phyloP scores from a whole-genome alignment of 92 coral and sea anemone genomes.

The Metridium senile region DNA sequence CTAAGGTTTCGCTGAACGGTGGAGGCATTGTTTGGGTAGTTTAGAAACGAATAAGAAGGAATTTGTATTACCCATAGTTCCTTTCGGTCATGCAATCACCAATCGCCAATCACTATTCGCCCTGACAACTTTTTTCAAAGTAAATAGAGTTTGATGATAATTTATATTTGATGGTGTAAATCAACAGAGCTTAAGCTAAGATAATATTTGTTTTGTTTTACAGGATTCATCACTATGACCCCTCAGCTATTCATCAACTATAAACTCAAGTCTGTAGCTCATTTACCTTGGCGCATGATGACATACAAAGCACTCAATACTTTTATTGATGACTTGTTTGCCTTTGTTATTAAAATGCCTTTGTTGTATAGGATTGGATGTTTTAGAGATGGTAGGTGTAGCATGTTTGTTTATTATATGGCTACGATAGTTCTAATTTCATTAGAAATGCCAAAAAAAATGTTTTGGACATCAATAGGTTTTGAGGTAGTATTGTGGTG shows the following conservation, averaged over 20 bases:
- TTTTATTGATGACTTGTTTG: slow-evolving; percentile 96
- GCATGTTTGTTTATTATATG: neutral
- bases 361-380: slow-evolving; percentile 94
- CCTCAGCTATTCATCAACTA: slow-evolving; percentile 97
- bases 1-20: too few species aligned
- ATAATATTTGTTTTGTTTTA: neutral
- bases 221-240: slow-evolving; percentile 98
- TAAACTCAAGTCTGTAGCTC: slow-evolving; percentile 97
- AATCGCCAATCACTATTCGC: too few species aligned
- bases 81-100: too few species aligned
- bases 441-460: too few species aligned
- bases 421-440: too few species aligned
- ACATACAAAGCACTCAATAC: slow-evolving; percentile 98
- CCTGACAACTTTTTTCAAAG: too few species aligned
- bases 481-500: too few species aligned
- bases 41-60: too few species aligned
- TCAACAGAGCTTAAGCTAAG: neutral
- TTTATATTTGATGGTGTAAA: too few species aligned
- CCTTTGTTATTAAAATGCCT: slow-evolving; percentile 99
- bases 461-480: neutral
- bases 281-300: slow-evolving; percentile 99
- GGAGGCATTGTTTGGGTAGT: too few species aligned
- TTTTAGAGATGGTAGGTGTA: slow-evolving; percentile 88
- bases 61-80: too few species aligned
- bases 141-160: too few species aligned